Evolutionary conservation across 2,797 vertebrate species (phyloP).

Genomic region (Pteropus rufus): DNA sequence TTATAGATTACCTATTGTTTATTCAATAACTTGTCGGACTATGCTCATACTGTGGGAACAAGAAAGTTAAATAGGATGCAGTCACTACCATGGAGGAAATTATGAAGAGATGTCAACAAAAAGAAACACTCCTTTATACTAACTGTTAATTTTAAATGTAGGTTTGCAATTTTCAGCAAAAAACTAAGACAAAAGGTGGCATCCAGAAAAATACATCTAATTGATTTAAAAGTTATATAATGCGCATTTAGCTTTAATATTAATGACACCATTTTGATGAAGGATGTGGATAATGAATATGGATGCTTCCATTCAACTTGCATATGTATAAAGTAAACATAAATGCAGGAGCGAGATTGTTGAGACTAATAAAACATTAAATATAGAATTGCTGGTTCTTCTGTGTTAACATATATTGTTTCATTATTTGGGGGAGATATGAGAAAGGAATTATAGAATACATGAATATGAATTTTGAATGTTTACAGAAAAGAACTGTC

Average conservation of each 20-base stretch:
- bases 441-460: background rate
- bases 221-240: background rate
- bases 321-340: background rate
- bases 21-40: background rate
- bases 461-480: background rate
- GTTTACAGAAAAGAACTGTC: background rate
- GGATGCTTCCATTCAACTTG: background rate
- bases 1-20: background rate
- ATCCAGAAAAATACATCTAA: background rate
- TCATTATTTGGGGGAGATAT: background rate
- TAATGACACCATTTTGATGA: background rate
- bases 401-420: background rate
- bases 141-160: background rate
- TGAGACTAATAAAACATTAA: slow-evolving; percentile 19
- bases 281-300: background rate
- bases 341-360: background rate
- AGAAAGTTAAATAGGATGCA: background rate
- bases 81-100: background rate
- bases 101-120: background rate
- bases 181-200: background rate
- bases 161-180: background rate
- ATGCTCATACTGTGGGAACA: background rate
- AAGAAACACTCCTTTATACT: background rate
- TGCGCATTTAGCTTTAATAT: background rate
- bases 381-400: background rate